Conservation (phyloP, 2,888 invertebrate species). For the Aproaerema taeniolella region DNA sequence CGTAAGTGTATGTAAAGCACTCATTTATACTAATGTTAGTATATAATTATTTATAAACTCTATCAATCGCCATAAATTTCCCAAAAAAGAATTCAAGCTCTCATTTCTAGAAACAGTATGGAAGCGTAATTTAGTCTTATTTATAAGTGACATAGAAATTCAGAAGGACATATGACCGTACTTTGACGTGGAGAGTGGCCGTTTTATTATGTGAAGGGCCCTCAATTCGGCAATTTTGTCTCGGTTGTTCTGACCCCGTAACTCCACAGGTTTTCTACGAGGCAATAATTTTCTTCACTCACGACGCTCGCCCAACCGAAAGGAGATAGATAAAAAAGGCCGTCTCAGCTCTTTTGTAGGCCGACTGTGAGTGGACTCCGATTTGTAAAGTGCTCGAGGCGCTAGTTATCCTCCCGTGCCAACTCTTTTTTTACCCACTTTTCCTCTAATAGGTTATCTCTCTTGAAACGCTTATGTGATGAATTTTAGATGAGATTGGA, state of each 20-base stretch:
- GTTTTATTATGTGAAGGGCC: slow-evolving; percentile 26
- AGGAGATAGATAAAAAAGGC: slow-evolving; percentile 62
- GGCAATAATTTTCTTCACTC: slow-evolving; percentile 58
- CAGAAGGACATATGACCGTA: slow-evolving; percentile 6
- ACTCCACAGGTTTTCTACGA: slow-evolving; percentile 47
- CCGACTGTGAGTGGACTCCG: slow-evolving; percentile 33
- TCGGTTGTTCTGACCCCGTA: slow-evolving; percentile 35
- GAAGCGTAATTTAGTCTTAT: neutral
- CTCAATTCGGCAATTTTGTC: slow-evolving; percentile 45
- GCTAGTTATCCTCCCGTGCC: too few relatives aligned
- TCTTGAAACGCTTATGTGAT: too few relatives aligned
- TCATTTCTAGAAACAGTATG: too few relatives aligned
- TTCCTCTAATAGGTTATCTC: too few relatives aligned
- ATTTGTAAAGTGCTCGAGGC: too few relatives aligned
- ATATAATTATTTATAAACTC: too few relatives aligned
- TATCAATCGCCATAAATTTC: too few relatives aligned
- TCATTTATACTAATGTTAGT: too few relatives aligned
- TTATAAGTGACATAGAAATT: slow-evolving; percentile 2
- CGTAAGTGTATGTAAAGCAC: too few relatives aligned
- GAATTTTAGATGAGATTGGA: too few relatives aligned
- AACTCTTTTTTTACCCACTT: too few relatives aligned
- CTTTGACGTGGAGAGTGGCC: slow-evolving; percentile 7
- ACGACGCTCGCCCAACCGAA: slow-evolving; percentile 51
- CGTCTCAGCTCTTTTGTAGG: slow-evolving; percentile 49
- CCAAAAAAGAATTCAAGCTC: too few relatives aligned